Conservation (phyloP, 2,888 invertebrate species). For the Sphinx pinastri region DNA sequence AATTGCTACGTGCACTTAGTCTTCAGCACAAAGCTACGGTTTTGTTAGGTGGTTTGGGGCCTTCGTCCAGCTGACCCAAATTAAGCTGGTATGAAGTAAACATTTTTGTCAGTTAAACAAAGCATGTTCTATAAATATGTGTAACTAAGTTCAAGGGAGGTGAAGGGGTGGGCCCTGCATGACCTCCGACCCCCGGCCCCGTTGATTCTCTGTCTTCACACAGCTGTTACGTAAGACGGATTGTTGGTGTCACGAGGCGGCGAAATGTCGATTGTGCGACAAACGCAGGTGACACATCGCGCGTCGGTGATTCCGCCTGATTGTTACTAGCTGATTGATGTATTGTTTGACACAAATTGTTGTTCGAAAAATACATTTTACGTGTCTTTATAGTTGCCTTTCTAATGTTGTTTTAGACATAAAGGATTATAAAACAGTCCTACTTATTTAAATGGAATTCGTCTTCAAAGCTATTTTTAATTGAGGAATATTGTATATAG, state of each 20-base stretch:
- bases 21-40: background rate
- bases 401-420: too few species aligned
- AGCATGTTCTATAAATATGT: constrained; percentile 5
- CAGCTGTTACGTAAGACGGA: constrained; percentile 18
- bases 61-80: background rate
- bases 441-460: too few species aligned
- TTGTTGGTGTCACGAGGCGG: constrained; percentile 10
- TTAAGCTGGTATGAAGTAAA: constrained; percentile 3
- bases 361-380: background rate
- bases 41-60: background rate
- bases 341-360: constrained; percentile 6
- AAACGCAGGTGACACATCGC: constrained; percentile 20
- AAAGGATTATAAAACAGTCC: too few species aligned
- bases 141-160: background rate
- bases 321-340: constrained; percentile 15
- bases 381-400: too few species aligned
- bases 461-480: too few species aligned
- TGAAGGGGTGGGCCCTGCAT: background rate
- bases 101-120: constrained; percentile 14
- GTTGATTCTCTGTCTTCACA: constrained; percentile 8
- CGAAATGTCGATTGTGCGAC: constrained; percentile 8
- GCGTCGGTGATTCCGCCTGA: constrained; percentile 18
- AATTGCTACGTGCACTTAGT: background rate
- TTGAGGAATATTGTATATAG: too few species aligned
- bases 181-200: background rate